phyloP scores from a whole-genome alignment of 2,888 invertebrate genomes.

The Yponomeuta cagnagella region DNA sequence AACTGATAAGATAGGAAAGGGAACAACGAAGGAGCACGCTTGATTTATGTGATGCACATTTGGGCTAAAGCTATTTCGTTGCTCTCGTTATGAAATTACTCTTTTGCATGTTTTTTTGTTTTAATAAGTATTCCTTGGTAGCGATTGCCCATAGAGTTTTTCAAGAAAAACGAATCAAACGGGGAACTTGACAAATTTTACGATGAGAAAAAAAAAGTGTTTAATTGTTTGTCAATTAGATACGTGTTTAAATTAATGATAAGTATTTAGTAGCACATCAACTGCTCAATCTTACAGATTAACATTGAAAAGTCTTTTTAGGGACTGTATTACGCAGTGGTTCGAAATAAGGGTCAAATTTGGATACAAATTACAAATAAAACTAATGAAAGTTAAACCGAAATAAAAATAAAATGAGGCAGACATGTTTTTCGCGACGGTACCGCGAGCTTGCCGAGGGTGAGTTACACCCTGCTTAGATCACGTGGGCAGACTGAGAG shows the following conservation, averaged over 20 bases:
- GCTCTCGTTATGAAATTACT: slow-evolving; percentile 47
- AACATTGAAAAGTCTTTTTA: too few relatives aligned
- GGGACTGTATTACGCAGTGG: too few relatives aligned
- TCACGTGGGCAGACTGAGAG: slow-evolving; percentile 69
- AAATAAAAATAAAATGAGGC: slow-evolving; percentile 40
- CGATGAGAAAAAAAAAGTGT: too few relatives aligned
- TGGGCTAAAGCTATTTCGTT: slow-evolving; percentile 58
- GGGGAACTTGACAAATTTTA: too few relatives aligned
- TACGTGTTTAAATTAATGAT: too few relatives aligned
- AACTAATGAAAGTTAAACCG: slow-evolving; percentile 22
- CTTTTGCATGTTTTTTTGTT: too few relatives aligned
- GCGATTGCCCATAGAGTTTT: too few relatives aligned
- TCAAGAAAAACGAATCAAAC: too few relatives aligned
- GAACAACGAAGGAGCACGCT: slow-evolving; percentile 54
- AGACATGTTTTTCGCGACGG: slow-evolving; percentile 68
- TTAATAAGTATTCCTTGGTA: too few relatives aligned
- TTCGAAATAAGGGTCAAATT: not conserved
- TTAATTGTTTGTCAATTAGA: too few relatives aligned
- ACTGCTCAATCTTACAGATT: too few relatives aligned
- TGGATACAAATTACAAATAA: not conserved
- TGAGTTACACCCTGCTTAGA: slow-evolving; percentile 76
- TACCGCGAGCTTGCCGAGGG: slow-evolving; percentile 68
- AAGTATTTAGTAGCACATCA: too few relatives aligned
- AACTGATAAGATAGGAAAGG: slow-evolving; percentile 52
- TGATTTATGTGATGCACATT: slow-evolving; percentile 75